Evolutionary conservation across 2,888 invertebrate genomes (phyloP), one percentile per base, ranked within the genome.

Genomic region (Holacanthella duospinosa): DNA sequence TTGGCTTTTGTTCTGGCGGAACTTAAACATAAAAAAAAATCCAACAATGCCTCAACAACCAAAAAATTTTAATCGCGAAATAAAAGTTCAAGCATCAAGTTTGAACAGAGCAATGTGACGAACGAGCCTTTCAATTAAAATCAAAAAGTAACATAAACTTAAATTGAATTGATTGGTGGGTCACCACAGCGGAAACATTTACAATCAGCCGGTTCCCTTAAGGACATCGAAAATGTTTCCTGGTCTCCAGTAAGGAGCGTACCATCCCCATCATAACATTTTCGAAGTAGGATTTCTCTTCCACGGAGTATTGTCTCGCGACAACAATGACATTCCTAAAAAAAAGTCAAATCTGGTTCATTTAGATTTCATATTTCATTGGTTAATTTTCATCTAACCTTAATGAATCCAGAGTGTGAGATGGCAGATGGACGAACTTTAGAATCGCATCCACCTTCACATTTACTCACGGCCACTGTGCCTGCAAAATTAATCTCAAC

Each of bases 351-450:
- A 62, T 60, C 16, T 21, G 16, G 53, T 53, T 43, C n/a, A n/a
- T n/a, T n/a, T n/a, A n/a, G n/a, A n/a, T 29, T 54, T 28, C 3
- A 48, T n/a, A 27, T 25, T 16, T 25, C 55, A 43, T 56, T 16
- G 16, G 16, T n/a, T n/a, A 21, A 2, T 12, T 55, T 55, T 27
- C 27, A 26, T 24, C 55, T 24, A 55, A 88, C 89, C 84, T 93
- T 93, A 67, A 89, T 80, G 80, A 93, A 93, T 73, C 93, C 93
- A 53, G 90, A 90, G 2, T 89, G 84, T 21, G 91, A 87, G 64
- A 88, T 85, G 43, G 93, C 90, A 59, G 91, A 92, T 1, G 93
- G 93, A 75, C 92, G 89, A 57, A 93, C 91, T 79, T 91, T 91
- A 69, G 93, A 94, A 71, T 84, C 87, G 76, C 94, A 94, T 69